A percentile compares a stretch with the other conserved stretches of the same genome.
phyloP scores from a whole-genome alignment of 2,888 invertebrate genomes.

The Sepiola atlantica region DNA sequence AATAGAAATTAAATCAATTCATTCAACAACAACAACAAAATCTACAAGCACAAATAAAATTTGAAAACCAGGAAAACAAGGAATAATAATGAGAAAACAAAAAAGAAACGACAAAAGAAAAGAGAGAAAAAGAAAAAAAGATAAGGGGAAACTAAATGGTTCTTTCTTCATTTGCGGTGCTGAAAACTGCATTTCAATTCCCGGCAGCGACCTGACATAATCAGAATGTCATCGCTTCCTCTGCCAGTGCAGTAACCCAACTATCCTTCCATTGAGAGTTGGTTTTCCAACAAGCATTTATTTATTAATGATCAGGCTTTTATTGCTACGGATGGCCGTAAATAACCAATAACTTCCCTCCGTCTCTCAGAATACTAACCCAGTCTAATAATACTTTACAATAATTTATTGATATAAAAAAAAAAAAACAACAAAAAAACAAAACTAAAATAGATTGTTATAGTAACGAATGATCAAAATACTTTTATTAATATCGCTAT shows the following conservation, averaged over 20 bases:
- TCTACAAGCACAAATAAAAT: not conserved
- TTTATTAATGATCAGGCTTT: too few relatives aligned
- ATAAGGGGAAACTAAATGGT: not conserved
- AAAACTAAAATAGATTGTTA: too few relatives aligned
- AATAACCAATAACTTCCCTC: too few relatives aligned
- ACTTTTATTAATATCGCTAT: too few relatives aligned
- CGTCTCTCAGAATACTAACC: too few relatives aligned
- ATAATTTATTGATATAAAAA: too few relatives aligned
- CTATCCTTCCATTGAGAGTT: not conserved
- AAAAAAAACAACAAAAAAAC: too few relatives aligned
- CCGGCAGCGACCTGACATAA: not conserved
- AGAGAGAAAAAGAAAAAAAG: not conserved
- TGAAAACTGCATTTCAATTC: not conserved
- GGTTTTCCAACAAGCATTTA: not conserved
- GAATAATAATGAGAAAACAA: too few relatives aligned
- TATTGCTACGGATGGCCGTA: too few relatives aligned
- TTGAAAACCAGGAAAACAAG: not conserved
- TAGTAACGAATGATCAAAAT: too few relatives aligned
- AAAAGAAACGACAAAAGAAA: not conserved
- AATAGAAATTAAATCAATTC: not conserved
- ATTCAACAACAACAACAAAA: not conserved
- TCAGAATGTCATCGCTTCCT: not conserved
- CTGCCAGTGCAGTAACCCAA: not conserved
- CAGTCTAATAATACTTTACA: too few relatives aligned
- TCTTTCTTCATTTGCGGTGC: not conserved